These are phyloP conservation scores for Sebastolobus altivelis DNA, from an alignment of 2,797 vertebrate genomes.

Conservation along the genomic window DNA sequence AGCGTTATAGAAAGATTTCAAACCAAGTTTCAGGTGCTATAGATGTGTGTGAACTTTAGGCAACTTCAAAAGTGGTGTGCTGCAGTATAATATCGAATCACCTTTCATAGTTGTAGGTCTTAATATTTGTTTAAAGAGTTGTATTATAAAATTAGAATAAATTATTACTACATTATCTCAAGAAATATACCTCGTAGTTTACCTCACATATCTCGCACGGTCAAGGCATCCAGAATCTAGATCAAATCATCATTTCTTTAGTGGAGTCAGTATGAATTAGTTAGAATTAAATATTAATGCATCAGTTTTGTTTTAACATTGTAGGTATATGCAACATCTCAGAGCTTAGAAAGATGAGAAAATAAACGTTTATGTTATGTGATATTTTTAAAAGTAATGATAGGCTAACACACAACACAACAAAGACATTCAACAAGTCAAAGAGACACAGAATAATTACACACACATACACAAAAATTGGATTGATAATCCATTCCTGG, in stretches of 20 bases:
- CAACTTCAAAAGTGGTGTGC: neutral
- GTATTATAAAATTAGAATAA: neutral
- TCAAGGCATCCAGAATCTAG: neutral
- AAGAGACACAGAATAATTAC: neutral
- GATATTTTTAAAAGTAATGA: neutral
- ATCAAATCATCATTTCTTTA: neutral
- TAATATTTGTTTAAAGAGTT: neutral
- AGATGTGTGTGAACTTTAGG: neutral
- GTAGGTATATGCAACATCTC: neutral
- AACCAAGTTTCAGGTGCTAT: neutral
- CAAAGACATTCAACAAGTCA: neutral
- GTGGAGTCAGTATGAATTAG: neutral
- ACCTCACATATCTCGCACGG: neutral
- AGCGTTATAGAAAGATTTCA: neutral
- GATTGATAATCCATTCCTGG: constrained; percentile 8
- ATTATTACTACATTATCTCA: neutral
- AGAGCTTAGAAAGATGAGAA: neutral
- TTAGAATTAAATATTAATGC: neutral
- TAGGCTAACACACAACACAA: neutral
- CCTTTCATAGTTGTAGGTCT: neutral
- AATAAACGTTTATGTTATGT: neutral
- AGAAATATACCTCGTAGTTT: neutral
- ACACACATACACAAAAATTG: neutral
- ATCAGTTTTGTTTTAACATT: neutral
- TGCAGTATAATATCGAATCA: neutral